These are phyloP conservation scores for Ferrisia virgata DNA, from an alignment of 2,888 invertebrate genomes.

Conservation along the genomic window DNA sequence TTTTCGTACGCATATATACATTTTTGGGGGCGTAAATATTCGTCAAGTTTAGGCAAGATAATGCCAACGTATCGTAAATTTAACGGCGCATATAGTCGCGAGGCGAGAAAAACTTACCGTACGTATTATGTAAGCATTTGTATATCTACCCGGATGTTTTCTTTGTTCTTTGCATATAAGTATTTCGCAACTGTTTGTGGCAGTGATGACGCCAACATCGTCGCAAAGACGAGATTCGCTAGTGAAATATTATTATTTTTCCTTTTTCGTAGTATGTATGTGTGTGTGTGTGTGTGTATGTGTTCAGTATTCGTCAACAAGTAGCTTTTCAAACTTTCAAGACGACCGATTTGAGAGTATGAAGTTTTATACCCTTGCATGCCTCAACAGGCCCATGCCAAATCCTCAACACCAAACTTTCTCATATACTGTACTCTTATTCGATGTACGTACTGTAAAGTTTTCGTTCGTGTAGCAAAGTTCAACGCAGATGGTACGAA, in stretches of 20 bases:
- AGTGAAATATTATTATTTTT: neutral
- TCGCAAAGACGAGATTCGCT: neutral
- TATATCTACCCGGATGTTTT: neutral
- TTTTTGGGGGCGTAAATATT: neutral
- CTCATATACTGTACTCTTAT: no score
- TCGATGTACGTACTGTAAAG: no score
- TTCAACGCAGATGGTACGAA: neutral
- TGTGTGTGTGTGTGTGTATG: no score
- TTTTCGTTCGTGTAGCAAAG: neutral
- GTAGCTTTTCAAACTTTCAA: slow-evolving; percentile 11
- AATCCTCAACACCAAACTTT: neutral
- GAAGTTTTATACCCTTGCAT: no score
- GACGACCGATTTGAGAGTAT: neutral
- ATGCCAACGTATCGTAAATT: neutral
- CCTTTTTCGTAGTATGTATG: neutral
- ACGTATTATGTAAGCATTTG: no score
- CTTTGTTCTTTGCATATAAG: neutral
- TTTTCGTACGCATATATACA: neutral
- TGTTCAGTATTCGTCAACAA: slow-evolving; percentile 7
- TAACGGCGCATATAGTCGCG: neutral
- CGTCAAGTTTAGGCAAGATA: neutral
- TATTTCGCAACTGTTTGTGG: no score
- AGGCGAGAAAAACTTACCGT: neutral
- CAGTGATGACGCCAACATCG: neutral
- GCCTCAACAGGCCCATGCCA: no score